Conservation (phyloP, 2,888 invertebrate genomes). For the Bibio marci region DNA sequence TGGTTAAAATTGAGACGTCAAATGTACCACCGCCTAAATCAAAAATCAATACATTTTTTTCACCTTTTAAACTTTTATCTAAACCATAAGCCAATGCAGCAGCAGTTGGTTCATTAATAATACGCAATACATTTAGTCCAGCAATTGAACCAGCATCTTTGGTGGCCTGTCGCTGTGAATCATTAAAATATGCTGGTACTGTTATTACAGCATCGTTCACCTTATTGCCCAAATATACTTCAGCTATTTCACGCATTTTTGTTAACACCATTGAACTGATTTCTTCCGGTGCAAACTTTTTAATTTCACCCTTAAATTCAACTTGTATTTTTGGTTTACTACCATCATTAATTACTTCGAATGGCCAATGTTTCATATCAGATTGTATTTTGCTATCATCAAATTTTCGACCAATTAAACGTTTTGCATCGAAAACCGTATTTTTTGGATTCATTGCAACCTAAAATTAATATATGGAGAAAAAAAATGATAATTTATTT, state of each 20-base stretch:
- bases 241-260: conserved; percentile 71
- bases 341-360: conserved; percentile 45
- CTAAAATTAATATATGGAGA: conserved; percentile 22
- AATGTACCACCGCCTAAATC: conserved; percentile 80
- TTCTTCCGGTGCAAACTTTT: conserved; percentile 67
- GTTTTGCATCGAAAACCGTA: conserved; percentile 68
- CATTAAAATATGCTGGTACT: conserved; percentile 72
- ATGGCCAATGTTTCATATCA: conserved; percentile 77
- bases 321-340: conserved; percentile 60
- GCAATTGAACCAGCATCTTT: conserved; percentile 80
- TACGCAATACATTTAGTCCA: conserved; percentile 72
- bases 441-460: conserved; percentile 66
- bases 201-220: conserved; percentile 66
- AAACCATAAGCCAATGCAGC: conserved; percentile 75
- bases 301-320: conserved; percentile 55
- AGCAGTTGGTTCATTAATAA: conserved; percentile 82
- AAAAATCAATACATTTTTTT: conserved; percentile 57
- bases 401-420: conserved; percentile 65
- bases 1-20: conserved; percentile 79
- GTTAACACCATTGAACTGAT: conserved; percentile 69
- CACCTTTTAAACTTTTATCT: conserved; percentile 55
- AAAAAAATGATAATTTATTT: no score
- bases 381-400: conserved; percentile 61
- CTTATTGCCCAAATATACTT: conserved; percentile 53
- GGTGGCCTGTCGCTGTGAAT: conserved; percentile 67